A percentile compares a stretch with the other conserved stretches of the same genome.
These are phyloP conservation scores for Gopherus evgoodei DNA, from an alignment of 2,113 vertebrate species.

Conservation along the genomic window DNA sequence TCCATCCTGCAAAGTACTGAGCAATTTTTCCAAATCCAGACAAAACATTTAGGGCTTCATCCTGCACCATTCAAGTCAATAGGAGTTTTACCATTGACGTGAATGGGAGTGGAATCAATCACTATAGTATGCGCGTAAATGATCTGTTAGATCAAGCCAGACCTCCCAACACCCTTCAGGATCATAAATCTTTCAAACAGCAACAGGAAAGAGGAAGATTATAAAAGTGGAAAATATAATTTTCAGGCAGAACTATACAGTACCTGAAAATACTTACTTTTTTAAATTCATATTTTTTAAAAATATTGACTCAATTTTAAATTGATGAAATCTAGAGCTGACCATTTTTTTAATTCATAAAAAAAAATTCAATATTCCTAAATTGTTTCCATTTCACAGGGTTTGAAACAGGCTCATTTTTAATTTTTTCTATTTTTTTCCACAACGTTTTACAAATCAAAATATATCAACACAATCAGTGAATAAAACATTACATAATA, in stretches of 20 bases:
- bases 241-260: not conserved
- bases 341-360: not conserved
- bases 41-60: not conserved
- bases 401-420: not conserved
- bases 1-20: not conserved
- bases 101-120: not conserved
- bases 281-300: not conserved
- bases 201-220: not conserved
- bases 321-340: not conserved
- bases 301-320: not conserved
- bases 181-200: constrained; percentile 4
- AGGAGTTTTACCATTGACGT: not conserved
- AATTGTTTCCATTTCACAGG: not conserved
- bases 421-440: not conserved
- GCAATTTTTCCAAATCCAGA: not conserved
- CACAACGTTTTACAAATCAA: not conserved
- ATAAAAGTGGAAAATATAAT: not conserved
- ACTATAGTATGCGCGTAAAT: not conserved
- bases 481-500: not conserved
- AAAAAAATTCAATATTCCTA: not conserved
- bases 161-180: not conserved
- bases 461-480: not conserved
- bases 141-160: not conserved
- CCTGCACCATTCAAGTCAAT: not conserved
- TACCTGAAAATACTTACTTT: not conserved